Conservation (phyloP, 2,113 vertebrate genomes). For the Hemibates koningsi region DNA sequence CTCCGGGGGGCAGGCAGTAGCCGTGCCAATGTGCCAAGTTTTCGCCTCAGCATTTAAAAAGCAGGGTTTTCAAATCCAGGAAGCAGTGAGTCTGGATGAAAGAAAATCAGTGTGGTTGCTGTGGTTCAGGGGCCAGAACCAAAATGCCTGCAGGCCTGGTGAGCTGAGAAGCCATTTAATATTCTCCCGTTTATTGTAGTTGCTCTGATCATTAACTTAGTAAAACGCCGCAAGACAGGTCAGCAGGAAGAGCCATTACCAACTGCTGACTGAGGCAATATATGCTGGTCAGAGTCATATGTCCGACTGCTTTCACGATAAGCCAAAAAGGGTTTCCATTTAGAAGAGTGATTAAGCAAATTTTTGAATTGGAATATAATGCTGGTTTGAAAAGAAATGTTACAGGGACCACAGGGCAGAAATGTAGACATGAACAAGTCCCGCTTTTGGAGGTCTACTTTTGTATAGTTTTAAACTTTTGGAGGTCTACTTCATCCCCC, state of each 20-base stretch:
- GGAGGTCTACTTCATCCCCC: neutral
- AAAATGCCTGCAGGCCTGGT: conserved; percentile 36
- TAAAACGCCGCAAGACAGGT: conserved; percentile 46
- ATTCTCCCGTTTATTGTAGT: conserved; percentile 45
- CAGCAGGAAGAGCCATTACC: conserved; percentile 50
- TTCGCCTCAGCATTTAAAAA: conserved; percentile 39
- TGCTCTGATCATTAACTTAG: conserved; percentile 59
- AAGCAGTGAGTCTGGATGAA: conserved; percentile 12
- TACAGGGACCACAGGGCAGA: neutral
- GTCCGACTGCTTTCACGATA: conserved; percentile 28
- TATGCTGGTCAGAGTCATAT: conserved; percentile 30
- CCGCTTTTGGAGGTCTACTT: neutral
- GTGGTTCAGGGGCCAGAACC: conserved; percentile 41
- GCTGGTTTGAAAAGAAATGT: conserved; percentile 2
- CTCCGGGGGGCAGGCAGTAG: conserved; percentile 11
- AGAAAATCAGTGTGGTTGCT: conserved; percentile 45
- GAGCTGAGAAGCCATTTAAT: conserved; percentile 53
- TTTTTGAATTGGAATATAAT: neutral
- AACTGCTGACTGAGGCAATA: conserved; percentile 50
- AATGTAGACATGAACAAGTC: neutral
- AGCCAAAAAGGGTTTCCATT: conserved; percentile 22
- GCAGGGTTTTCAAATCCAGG: conserved; percentile 24
- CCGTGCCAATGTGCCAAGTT: conserved; percentile 43
- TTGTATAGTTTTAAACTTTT: neutral
- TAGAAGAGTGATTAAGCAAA: neutral